Base-by-base conservation (phyloP, 2,113 vertebrate genomes). In the Noctilio leporinus region DNA sequence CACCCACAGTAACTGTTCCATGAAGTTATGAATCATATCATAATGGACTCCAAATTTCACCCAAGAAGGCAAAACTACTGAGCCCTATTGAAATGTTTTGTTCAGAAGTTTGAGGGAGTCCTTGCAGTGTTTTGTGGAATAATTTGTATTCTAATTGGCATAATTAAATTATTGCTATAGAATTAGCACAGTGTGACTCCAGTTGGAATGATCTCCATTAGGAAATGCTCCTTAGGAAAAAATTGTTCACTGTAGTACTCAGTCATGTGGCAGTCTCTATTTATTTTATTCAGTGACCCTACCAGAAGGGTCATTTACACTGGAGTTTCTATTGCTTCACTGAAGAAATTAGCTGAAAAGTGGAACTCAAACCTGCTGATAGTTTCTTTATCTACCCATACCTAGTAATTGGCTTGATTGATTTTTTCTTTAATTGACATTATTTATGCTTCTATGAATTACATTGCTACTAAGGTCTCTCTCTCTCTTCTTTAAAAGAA, bases 11-110 rank as follows among this genome's bases (percentile, higher is more conserved):
- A 90, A 76, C 91, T 62, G 73, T 82, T 92, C 86, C 40, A 4
- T 80, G 87, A 92, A 67, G 92, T 81, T 95, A 88, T 97, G 97
- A 97, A 94, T 97, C 96, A 95, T 80, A 84, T 28, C 89, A 89
- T 90, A 82, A 86, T 95, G 15, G 6, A 78, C 81, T 88, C 55
- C 92, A 93, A 88, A 96, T 93, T 95, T 90, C 9, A 91, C 94
- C 90, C 92, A 91, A 62, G 81, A 86, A 96, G 73, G 65, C 81
- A 93, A 65, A 95, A 91, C 77, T 67, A 53, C 81, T 55, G 82
- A 91, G 82, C 67, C 64, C 81, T 65, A 26, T 70, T 75, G 92
- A 96, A 93, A 73, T 77, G 35, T 92, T 95, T 96, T 97, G 91
- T 91, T 96, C 92, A 69, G 33, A 95, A 62, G 19, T 93, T 96